Percentiles rank a stretch among this genome's conserved stretches.
Conservation (phyloP, 92 coral and sea anemone species). For the Micromussa lordhowensis region DNA sequence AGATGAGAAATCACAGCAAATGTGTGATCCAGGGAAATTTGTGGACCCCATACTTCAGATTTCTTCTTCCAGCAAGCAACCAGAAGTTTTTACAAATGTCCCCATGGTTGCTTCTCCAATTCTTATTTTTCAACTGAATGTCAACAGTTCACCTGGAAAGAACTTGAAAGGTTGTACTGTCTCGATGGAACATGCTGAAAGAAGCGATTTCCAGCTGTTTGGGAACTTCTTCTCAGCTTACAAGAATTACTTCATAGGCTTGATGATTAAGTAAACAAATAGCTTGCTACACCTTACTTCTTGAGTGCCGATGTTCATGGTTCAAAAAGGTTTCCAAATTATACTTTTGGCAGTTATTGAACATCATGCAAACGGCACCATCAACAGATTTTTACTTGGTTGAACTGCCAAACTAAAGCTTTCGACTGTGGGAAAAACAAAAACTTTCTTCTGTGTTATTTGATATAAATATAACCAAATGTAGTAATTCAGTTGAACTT, state of each 20-base stretch:
- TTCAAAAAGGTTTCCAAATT: not conserved
- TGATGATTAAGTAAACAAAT: not conserved
- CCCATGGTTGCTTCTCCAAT: constrained; percentile 39
- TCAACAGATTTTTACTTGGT: not conserved
- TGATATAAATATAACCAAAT: too few relatives aligned
- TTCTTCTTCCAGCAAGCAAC: not conserved
- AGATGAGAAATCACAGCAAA: constrained; percentile 8
- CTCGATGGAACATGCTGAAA: constrained; percentile 58
- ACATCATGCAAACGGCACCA: not conserved
- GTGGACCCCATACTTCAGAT: not conserved
- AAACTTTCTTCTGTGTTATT: too few relatives aligned
- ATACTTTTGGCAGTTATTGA: not conserved
- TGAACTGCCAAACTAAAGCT: too few relatives aligned
- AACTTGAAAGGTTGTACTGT: constrained; percentile 61
- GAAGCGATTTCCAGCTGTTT: constrained; percentile 65
- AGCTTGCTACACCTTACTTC: not conserved
- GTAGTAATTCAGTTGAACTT: too few relatives aligned
- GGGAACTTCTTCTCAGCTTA: constrained; percentile 88
- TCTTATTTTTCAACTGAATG: constrained; percentile 60
- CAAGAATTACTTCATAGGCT: constrained; percentile 72
- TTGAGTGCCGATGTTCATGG: not conserved
- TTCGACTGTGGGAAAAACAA: not conserved
- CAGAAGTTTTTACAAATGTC: not conserved
- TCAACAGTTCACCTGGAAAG: constrained; percentile 8
- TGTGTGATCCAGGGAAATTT: not conserved